phyloP scores from a whole-genome alignment of 2,113 vertebrate species.

The Elaphurus davidianus region DNA sequence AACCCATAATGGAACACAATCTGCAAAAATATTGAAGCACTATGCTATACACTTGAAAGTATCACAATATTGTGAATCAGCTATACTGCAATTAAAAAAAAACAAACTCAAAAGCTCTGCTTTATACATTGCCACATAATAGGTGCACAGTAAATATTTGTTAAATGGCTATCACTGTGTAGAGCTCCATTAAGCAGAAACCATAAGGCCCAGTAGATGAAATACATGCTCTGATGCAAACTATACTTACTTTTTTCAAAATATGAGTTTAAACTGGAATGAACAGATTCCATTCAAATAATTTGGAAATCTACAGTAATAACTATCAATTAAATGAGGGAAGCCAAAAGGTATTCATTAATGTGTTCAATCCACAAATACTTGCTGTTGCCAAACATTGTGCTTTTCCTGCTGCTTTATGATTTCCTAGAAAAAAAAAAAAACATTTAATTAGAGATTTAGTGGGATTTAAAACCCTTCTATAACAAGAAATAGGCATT shows the following conservation, averaged over 20 bases:
- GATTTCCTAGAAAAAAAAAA: background rate
- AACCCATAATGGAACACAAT: background rate
- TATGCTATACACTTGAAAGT: background rate
- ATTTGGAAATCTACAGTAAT: background rate
- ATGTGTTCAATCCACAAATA: background rate
- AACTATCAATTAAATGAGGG: background rate
- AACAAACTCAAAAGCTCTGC: background rate
- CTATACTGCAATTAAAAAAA: background rate
- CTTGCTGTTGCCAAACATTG: background rate
- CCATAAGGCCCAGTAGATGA: background rate
- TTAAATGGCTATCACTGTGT: background rate
- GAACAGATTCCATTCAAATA: background rate
- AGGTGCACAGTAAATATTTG: background rate
- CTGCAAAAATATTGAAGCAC: background rate
- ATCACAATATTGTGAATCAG: background rate
- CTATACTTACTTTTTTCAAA: background rate
- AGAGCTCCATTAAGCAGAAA: background rate
- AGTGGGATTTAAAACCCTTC: background rate
- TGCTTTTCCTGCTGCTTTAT: background rate
- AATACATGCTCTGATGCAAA: background rate
- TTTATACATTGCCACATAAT: background rate
- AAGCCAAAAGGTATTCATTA: background rate
- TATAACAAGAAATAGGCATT: background rate
- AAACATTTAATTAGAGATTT: background rate
- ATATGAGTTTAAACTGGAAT: background rate